phyloP scores from a whole-genome alignment of 1,140 invertebrate species.

The Caenorhabditis briggsae region DNA sequence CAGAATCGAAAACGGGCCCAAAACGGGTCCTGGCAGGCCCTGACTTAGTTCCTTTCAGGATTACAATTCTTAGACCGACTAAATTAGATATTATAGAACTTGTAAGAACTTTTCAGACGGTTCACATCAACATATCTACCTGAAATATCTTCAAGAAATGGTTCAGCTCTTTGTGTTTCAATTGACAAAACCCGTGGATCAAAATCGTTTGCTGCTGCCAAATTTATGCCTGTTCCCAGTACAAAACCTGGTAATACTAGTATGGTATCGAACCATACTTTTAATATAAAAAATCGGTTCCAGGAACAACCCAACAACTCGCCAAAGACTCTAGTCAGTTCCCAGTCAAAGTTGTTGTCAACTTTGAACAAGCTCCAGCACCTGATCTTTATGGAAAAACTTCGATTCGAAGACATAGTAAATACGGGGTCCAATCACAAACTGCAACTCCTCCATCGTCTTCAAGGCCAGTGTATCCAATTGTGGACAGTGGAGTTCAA shows the following conservation, averaged over 20 bases:
- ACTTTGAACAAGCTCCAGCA: not conserved
- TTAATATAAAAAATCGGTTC: not conserved
- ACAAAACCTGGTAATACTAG: conserved; percentile 1
- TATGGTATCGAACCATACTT: not conserved
- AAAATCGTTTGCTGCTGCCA: conserved; percentile 14
- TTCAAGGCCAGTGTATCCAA: conserved; percentile 46
- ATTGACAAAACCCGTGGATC: conserved; percentile 18
- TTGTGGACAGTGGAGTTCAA: conserved; percentile 53
- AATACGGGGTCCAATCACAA: not conserved
- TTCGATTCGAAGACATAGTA: conserved; percentile 16
- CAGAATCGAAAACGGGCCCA: too few relatives aligned
- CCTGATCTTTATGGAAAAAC: not conserved
- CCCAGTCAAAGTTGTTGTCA: conserved; percentile 24
- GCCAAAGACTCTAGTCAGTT: conserved; percentile 7
- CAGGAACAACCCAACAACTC: not conserved
- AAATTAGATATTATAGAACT: too few relatives aligned
- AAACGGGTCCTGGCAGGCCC: too few relatives aligned
- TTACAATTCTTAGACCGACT: too few relatives aligned
- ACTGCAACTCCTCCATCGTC: conserved; percentile 54
- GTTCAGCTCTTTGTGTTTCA: not conserved
- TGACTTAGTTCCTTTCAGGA: too few relatives aligned
- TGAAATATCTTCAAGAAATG: conserved; percentile 2
- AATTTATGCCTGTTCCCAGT: conserved; percentile 8
- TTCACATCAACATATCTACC: conserved; percentile 26
- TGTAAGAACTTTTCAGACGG: not conserved